Base-by-base conservation (phyloP, 2,888 invertebrate species). In the Augochlorella aurata region DNA sequence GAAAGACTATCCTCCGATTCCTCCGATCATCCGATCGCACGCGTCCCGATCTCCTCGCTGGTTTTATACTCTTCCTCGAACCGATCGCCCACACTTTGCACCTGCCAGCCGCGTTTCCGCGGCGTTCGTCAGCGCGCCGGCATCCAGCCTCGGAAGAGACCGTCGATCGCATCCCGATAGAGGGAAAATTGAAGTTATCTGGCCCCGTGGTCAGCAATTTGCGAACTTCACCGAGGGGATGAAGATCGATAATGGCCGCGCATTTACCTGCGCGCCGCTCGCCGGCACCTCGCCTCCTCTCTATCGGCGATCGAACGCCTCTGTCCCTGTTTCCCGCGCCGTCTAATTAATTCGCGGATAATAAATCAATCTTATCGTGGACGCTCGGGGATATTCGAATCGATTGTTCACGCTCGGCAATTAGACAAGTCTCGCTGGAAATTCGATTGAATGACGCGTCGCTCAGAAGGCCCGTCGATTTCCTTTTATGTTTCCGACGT, bases 191-290 rank as follows among this genome's bases (percentile, higher is more conserved):
- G 58, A 63, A 72, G 58, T 73, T 69, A 63, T 16, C 66, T 16
- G 24, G 47, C 68, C 66, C 14, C 50, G 67, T 38, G 52, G 50
- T 58, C 72, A 44, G 52, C 71, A 63, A 76, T 73, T 74, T 78
- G 74, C 72, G 79, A 87, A 78, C 74, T 82, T 76, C 71, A 65
- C 83, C 65, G 74, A 1, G 44, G 72, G 83, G 83, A 50, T 69
- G 78, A 75, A 71, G 65, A 54, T 21, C 29, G 83, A 78, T 83
- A 74, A 77, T 74, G 67, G 21, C 58, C 38, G 52, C 54, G 66
- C n/a, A 29, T 45, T 45, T 38, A 49, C 77, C 21, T 47, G 38
- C 47, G 52, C 65, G 24, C 10, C 44, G 45, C 21, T 52, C 52
- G n/a, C 66, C 66, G n/a, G 24, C 16, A 24, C 45, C 10, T 49